Evolutionary conservation across 2,113 vertebrate species (phyloP).

Genomic region (Pangasianodon gigas): DNA sequence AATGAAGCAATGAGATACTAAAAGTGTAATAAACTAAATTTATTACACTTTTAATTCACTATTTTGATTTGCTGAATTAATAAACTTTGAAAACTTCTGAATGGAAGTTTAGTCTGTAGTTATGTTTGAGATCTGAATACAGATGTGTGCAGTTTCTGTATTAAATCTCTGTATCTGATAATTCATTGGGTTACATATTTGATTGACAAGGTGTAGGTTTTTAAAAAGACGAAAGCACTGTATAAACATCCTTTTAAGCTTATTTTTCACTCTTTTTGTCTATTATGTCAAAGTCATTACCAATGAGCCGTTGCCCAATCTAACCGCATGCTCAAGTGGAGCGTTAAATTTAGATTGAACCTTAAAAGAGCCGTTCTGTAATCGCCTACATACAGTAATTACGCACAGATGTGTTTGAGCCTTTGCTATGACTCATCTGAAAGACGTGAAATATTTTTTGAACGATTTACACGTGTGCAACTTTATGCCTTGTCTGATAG

Average conservation of each 20-base stretch:
- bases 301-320: conserved; percentile 45
- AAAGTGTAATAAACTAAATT: too few species aligned
- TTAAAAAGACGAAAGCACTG: background rate
- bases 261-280: conserved; percentile 39
- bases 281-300: conserved; percentile 50
- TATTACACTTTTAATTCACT: too few species aligned
- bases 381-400: background rate
- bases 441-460: background rate
- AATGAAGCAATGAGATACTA: too few species aligned
- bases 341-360: background rate
- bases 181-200: conserved; percentile 47
- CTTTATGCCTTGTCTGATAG: background rate
- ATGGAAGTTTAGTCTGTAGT: background rate
- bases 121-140: background rate
- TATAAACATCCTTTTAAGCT: conserved; percentile 47
- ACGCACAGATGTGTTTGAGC: conserved; percentile 4
- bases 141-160: background rate
- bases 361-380: background rate
- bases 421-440: background rate
- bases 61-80: background rate
- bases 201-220: conserved; percentile 41
- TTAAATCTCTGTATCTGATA: background rate
- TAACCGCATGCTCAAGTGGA: conserved; percentile 35
- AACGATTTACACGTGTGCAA: background rate
- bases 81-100: background rate